Evolutionary conservation across 1,140 invertebrate genomes (phyloP).

Genomic region (Dufourea novaeangliae): DNA sequence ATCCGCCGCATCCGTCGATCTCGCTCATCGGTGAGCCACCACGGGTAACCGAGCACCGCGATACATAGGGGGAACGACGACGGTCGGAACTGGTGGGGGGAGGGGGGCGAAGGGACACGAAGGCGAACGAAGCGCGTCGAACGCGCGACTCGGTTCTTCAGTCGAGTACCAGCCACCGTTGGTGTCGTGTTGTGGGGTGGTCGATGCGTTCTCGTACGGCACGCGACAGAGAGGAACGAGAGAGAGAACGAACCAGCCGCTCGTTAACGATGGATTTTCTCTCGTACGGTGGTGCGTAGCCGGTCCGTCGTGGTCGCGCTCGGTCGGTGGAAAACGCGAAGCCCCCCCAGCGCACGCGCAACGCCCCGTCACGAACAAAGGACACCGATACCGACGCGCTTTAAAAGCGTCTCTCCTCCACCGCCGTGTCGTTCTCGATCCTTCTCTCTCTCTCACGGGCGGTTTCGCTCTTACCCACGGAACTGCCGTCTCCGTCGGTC

Average conservation of each 20-base stretch:
- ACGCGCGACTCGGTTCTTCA: conserved; percentile 61
- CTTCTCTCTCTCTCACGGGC: neutral
- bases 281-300: conserved; percentile 42
- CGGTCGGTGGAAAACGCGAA: conserved; percentile 12
- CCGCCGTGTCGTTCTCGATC: neutral
- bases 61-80: conserved; percentile 42
- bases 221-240: conserved; percentile 25
- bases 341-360: conserved; percentile 19
- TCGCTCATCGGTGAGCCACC: conserved; percentile 41
- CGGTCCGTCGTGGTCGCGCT: conserved; percentile 11
- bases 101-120: conserved; percentile 55
- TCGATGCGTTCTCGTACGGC: conserved; percentile 12
- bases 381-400: conserved; percentile 33
- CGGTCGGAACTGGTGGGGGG: conserved; percentile 47
- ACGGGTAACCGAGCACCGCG: conserved; percentile 23
- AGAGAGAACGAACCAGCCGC: conserved; percentile 20
- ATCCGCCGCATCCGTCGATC: conserved; percentile 41
- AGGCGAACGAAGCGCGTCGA: conserved; percentile 65
- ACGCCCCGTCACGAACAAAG: conserved; percentile 32
- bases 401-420: conserved; percentile 31
- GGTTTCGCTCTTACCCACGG: neutral
- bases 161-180: conserved; percentile 72
- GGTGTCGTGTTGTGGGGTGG: conserved; percentile 34
- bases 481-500: neutral
- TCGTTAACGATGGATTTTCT: conserved; percentile 62